A percentile compares a stretch with the other conserved stretches of the same genome.
phyloP scores from a whole-genome alignment of 2,888 invertebrate genomes.

The Brenthis hecate region DNA sequence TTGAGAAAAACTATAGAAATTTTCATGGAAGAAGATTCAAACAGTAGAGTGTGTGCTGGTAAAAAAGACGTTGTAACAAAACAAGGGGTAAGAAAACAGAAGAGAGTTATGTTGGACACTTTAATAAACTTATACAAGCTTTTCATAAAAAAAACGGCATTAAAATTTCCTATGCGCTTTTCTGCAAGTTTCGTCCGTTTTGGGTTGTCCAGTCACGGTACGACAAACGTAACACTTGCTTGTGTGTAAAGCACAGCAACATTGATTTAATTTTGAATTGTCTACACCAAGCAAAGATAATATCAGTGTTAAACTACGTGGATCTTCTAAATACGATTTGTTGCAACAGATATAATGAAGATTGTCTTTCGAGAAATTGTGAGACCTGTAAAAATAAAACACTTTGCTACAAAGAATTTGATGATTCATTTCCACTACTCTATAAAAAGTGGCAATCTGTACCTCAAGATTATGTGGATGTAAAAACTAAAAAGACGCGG shows the following conservation, averaged over 20 bases:
- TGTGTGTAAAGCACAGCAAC: slow-evolving; percentile 1
- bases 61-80: slow-evolving; percentile 8
- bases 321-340: neutral
- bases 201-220: neutral
- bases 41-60: slow-evolving; percentile 10
- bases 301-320: neutral
- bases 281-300: neutral
- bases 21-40: too few relatives aligned
- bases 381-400: slow-evolving; percentile 39
- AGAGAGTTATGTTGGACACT: slow-evolving; percentile 6
- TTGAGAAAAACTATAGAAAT: too few relatives aligned
- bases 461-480: neutral
- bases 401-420: slow-evolving; percentile 40
- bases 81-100: slow-evolving; percentile 6
- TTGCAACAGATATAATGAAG: slow-evolving; percentile 3
- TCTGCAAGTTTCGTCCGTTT: neutral
- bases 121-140: slow-evolving; percentile 21
- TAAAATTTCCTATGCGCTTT: slow-evolving; percentile 11
- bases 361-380: slow-evolving; percentile 20
- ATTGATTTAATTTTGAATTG: neutral
- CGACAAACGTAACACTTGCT: neutral
- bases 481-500: neutral
- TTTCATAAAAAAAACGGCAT: slow-evolving; percentile 21
- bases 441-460: slow-evolving; percentile 34
- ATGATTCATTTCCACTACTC: slow-evolving; percentile 41